These are phyloP conservation scores for Pocillopora damicornis DNA, from an alignment of 64 coral and sea anemone species.

Conservation along the genomic window DNA sequence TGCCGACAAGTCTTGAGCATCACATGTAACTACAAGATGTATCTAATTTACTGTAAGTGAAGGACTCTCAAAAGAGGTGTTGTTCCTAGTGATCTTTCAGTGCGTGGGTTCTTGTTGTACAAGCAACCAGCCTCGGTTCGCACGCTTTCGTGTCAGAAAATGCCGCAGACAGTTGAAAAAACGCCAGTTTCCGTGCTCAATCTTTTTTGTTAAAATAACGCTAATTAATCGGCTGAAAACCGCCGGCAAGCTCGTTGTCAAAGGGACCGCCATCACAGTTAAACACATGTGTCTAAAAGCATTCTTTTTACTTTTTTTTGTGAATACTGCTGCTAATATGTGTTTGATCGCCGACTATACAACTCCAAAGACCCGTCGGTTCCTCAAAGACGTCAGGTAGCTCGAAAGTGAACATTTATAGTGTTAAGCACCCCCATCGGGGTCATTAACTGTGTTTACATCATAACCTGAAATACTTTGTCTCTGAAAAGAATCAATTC, in stretches of 20 bases:
- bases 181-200: neutral
- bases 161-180: neutral
- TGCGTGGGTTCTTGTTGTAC: no score
- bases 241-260: neutral
- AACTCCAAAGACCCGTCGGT: neutral
- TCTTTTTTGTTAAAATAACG: neutral
- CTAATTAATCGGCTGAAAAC: neutral
- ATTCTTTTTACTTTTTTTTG: neutral
- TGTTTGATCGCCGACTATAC: neutral
- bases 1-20: no score
- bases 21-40: no score
- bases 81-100: no score
- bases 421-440: conserved; percentile 12
- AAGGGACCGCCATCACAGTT: neutral
- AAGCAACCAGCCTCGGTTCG: no score
- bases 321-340: neutral
- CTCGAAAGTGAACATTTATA: neutral
- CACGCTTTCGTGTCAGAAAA: neutral
- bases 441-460: neutral
- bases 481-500: neutral
- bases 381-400: neutral
- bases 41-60: no score
- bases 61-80: no score
- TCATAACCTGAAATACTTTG: conserved; percentile 2
- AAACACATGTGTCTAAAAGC: neutral